Evolutionary conservation across 2,888 invertebrate genomes (phyloP).

Genomic region (Calameuta filiformis): DNA sequence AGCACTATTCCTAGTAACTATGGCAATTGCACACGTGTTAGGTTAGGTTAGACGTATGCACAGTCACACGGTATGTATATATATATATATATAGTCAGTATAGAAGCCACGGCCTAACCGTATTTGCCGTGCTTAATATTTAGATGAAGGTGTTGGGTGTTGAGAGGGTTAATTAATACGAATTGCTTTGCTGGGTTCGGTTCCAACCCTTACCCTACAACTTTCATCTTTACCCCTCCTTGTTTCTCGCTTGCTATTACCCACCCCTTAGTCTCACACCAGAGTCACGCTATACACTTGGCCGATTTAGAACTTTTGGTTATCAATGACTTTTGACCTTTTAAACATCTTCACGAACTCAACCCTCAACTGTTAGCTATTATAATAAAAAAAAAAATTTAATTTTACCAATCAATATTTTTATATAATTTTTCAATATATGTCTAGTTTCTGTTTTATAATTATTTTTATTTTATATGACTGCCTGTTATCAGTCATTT

Average conservation of each 20-base stretch:
- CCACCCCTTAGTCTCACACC: conserved; percentile 14
- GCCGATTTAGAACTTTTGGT: neutral
- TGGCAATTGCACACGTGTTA: neutral
- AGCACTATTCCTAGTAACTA: neutral
- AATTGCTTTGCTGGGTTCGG: conserved; percentile 40
- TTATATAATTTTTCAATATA: neutral
- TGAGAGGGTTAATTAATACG: conserved; percentile 56
- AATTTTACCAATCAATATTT: neutral
- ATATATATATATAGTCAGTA: neutral
- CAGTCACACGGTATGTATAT: neutral
- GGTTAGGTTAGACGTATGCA: conserved; percentile 11
- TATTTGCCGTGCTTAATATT: conserved; percentile 37
- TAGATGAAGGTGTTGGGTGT: conserved; percentile 39
- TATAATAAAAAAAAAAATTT: neutral
- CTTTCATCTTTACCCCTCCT: neutral
- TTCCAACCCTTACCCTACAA: conserved; percentile 19
- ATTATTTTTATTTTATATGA: neutral
- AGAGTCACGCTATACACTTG: conserved; percentile 35
- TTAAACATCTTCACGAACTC: too few relatives aligned
- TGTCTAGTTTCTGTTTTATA: neutral
- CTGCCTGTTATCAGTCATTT: neutral
- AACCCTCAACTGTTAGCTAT: too few relatives aligned
- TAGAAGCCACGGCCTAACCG: conserved; percentile 15
- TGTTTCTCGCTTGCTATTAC: neutral
- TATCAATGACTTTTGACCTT: too few relatives aligned